Evolutionary conservation across 2,113 vertebrate genomes (phyloP).

Genomic region (Eubucco bourcierii): DNA sequence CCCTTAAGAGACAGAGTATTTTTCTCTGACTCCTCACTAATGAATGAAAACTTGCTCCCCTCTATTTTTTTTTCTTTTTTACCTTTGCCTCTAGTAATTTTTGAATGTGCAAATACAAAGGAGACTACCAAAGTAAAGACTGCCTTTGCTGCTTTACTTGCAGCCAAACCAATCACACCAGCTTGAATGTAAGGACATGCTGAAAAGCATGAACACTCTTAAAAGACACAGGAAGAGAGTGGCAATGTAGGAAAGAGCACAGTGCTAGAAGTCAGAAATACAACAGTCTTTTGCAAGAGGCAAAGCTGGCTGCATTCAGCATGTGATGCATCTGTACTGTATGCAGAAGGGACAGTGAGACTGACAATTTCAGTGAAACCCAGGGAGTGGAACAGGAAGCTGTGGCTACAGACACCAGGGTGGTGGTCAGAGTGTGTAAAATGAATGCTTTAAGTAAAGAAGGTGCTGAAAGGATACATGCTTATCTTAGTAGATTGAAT

Average conservation of each 20-base stretch:
- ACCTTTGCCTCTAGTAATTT: not conserved
- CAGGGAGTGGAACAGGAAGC: not conserved
- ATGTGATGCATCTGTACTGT: not conserved
- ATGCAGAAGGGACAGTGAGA: not conserved
- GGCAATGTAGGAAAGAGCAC: not conserved
- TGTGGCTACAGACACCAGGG: rapidly evolving
- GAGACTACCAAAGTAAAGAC: not conserved
- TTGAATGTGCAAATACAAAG: not conserved
- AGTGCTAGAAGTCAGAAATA: not conserved
- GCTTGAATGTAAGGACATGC: not conserved
- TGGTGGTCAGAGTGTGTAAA: not conserved
- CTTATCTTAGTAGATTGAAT: not conserved
- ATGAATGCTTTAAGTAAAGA: not conserved
- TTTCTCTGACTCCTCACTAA: not conserved
- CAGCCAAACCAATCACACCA: not conserved
- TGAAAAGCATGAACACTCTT: not conserved
- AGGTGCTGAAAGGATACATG: not conserved
- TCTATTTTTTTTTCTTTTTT: not conserved
- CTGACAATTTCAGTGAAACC: not conserved
- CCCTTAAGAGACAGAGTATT: not conserved
- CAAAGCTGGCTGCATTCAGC: not conserved
- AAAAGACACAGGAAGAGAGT: not conserved
- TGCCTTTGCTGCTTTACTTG: not conserved
- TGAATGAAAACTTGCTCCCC: not conserved
- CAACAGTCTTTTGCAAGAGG: not conserved